Conservation (phyloP, 2,888 invertebrate species). For the Leptogaster cylindrica region DNA sequence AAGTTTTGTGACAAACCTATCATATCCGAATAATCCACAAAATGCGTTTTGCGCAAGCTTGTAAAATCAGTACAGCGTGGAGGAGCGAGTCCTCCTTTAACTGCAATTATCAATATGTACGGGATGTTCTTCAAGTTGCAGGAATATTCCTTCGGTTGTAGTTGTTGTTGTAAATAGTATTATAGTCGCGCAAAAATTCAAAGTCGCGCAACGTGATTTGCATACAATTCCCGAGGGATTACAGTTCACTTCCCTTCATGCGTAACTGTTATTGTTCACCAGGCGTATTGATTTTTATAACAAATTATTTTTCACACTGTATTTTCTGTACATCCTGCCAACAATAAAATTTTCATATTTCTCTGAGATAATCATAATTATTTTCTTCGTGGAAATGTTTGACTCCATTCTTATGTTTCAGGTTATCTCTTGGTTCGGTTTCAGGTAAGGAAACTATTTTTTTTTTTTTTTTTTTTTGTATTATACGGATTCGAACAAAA, state of each 20-base stretch:
- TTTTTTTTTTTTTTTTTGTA: slow-evolving; percentile 8
- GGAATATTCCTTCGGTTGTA: not conserved
- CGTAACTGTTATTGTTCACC: slow-evolving; percentile 34
- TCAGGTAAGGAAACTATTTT: slow-evolving; percentile 17
- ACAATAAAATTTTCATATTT: slow-evolving; percentile 6
- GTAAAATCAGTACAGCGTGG: slow-evolving; percentile 22
- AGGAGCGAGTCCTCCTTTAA: slow-evolving; percentile 18
- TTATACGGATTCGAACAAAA: not conserved
- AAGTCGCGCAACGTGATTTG: slow-evolving; percentile 27
- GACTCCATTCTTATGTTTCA: slow-evolving; percentile 20
- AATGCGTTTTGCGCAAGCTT: slow-evolving; percentile 30
- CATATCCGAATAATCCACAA: slow-evolving; percentile 36
- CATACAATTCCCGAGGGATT: slow-evolving; percentile 36
- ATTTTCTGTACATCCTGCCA: not conserved
- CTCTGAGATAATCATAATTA: slow-evolving; percentile 22
- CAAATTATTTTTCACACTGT: not conserved
- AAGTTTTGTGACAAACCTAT: slow-evolving; percentile 34
- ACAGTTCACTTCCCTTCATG: slow-evolving; percentile 34
- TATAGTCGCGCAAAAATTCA: not conserved
- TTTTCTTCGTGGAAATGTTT: slow-evolving; percentile 23
- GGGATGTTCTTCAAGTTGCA: slow-evolving; percentile 12
- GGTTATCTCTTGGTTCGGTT: slow-evolving; percentile 17
- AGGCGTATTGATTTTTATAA: slow-evolving; percentile 21
- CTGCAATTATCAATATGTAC: slow-evolving; percentile 25
- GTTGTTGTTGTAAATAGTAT: not conserved